Evolutionary conservation across 2,888 invertebrate genomes (phyloP), one percentile per base, ranked within the genome.

Genomic region (Tolmerus cingulatus): DNA sequence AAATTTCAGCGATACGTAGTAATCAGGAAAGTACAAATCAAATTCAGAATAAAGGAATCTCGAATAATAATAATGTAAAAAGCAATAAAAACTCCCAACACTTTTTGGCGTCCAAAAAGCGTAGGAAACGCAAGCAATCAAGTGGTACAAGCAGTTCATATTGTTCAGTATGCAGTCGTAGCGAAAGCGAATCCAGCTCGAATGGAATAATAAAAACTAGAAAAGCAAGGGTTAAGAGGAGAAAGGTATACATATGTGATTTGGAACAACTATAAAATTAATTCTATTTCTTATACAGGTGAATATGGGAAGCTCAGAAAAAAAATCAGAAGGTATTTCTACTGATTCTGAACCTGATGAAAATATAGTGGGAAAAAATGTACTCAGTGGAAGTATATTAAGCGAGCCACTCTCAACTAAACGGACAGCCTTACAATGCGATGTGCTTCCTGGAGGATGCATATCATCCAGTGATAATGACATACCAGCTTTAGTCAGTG

Each of bases 401-500:
- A 74, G 74, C 40, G 30, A 87, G 43, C 55, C 23, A 16, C 43
- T 74, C 46, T 74, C 55, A n/a, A 30, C n/a, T 37, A 82, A 66
- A 74, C 34, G 19, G 19, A n/a, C 82, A 23, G 9, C 57, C 34
- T 34, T 82, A 27, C 85, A 87, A 74, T 87, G 81, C 23, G 77
- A 66, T 74, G 87, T 46, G 74, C 46, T 92, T 90, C 4, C 90
- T 91, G 90, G 91, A 79, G 91, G 91, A 89, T 91, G 92, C 78
- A 90, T 92, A 76, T 92, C 94, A 82, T 96, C 96, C 57, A 95
- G 96, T 90, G 96, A 96, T 92, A 96, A 96, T 94, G 96, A 96
- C 91, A 93, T 96, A 87, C 95, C 96, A 7, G 95, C 95, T 86
- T 93, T 96, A 87, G 96, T 96, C n/a, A 95, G 95, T 90, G 96